Conservation (phyloP, 2,113 vertebrate species). For the Tretioscincus oriximinensis region DNA sequence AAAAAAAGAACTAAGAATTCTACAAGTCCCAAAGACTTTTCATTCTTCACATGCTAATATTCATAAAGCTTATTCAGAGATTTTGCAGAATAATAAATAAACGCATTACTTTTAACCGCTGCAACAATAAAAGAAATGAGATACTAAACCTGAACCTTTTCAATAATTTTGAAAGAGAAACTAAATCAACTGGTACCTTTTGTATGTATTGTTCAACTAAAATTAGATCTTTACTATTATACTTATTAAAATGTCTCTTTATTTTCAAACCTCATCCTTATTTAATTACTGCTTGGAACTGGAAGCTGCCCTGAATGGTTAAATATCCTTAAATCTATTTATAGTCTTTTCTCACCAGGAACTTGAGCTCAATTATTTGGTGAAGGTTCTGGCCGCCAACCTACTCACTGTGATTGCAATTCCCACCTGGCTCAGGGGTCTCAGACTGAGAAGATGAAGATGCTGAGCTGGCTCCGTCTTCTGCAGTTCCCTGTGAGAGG, state of each 20-base stretch:
- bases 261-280: conserved; percentile 81
- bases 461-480: conserved; percentile 93
- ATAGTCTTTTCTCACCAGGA: conserved; percentile 74
- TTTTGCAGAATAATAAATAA: conserved; percentile 79
- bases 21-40: conserved; percentile 73
- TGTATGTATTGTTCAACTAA: conserved; percentile 71
- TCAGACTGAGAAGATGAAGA: conserved; percentile 96
- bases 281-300: conserved; percentile 78
- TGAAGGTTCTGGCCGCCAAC: conserved; percentile 75
- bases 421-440: conserved; percentile 96
- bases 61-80: conserved; percentile 70
- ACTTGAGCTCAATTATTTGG: conserved; percentile 71
- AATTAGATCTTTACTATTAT: conserved; percentile 81
- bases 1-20: conserved; percentile 68
- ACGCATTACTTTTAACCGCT: conserved; percentile 68
- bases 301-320: conserved; percentile 76
- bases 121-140: conserved; percentile 69
- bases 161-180: conserved; percentile 71
- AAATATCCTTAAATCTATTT: conserved; percentile 77
- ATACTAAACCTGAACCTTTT: conserved; percentile 70
- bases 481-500: conserved; percentile 87
- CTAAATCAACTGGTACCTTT: conserved; percentile 72
- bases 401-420: conserved; percentile 69
- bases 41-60: conserved; percentile 75
- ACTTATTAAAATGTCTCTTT: conserved; percentile 83